Base-by-base conservation (phyloP, 2,888 invertebrate genomes). In the Xiphydria camelus region DNA sequence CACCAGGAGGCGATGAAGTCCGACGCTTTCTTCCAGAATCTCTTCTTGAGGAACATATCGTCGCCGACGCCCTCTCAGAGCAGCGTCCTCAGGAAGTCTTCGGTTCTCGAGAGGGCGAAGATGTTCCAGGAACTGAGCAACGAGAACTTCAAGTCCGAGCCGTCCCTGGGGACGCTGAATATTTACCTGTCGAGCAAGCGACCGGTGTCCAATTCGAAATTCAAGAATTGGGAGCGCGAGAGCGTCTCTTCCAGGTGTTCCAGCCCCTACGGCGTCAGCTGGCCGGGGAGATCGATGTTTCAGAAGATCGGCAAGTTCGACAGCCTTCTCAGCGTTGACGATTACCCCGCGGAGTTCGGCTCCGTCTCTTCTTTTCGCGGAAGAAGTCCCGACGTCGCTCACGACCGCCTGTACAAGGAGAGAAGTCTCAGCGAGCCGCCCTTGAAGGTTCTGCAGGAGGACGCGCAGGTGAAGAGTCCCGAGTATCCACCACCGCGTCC, bases 181-280 rank as follows among this genome's bases (percentile, higher is more conserved):
- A 79, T 84, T 21, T 89, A 88, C 65, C 77, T 88, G 26, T 79
- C 82, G 31, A 81, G 86, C 58, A 84, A 86, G 51, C 84, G 83
- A 62, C 87, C 89, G 4, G 88, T 89, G 0, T 82, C 84, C 2
- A 82, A 86, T 55, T 89, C 88, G 1, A 84, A 85, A 59, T 89
- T 89, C 69, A 82, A 82, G 61, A 80, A 82, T 58, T 80, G 84
- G 77, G 88, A 88, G 60, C 79, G 79, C 49, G 84, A 78, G 66
- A 82, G 77, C 45, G 33, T 62, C 12, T 70, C 74, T 0, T 75
- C 76, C 1, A 64, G 79, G 53, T 77, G 80, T 18, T 78, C 79
- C 10, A 85, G 83, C 60, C 83, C 86, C 1, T 80, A 81, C 52
- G 80, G 82, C 0, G 76, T 82, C 26, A 82, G 81, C 17, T 83